phyloP scores from a whole-genome alignment of 2,888 invertebrate species.

The Drosophila eohydei region DNA sequence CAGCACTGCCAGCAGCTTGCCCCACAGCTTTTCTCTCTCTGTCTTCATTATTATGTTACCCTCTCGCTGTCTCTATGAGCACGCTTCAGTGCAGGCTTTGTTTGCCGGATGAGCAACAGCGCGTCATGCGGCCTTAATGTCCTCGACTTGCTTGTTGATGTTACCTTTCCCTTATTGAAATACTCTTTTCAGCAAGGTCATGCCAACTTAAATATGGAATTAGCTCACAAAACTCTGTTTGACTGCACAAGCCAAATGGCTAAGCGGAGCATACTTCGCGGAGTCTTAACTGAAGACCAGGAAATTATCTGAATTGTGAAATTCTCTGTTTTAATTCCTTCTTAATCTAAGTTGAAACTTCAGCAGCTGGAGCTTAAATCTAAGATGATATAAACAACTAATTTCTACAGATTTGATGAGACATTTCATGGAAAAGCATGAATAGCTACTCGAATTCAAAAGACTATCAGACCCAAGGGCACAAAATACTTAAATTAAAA shows the following conservation, averaged over 20 bases:
- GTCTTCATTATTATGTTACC: not conserved
- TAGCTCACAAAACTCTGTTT: not conserved
- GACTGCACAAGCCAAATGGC: not conserved
- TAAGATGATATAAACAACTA: too few relatives aligned
- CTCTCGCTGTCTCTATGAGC: slow-evolving; percentile 17
- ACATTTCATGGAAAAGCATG: too few relatives aligned
- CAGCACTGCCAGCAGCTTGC: slow-evolving; percentile 31
- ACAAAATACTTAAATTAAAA: too few relatives aligned
- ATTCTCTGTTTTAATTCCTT: too few relatives aligned
- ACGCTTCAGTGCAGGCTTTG: slow-evolving; percentile 73
- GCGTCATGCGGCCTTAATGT: slow-evolving; percentile 56
- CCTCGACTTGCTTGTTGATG: slow-evolving; percentile 54
- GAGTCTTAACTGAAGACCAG: too few relatives aligned
- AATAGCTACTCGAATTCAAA: too few relatives aligned
- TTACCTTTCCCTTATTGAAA: slow-evolving; percentile 51
- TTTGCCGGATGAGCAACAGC: slow-evolving; percentile 66
- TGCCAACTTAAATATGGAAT: not conserved
- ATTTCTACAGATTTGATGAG: too few relatives aligned
- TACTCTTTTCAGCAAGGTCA: slow-evolving; percentile 21
- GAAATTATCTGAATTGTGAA: too few relatives aligned
- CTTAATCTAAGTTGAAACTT: too few relatives aligned
- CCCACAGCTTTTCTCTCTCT: not conserved
- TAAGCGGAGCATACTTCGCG: too few relatives aligned
- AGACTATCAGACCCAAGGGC: too few relatives aligned
- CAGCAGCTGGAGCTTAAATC: too few relatives aligned